Evolutionary conservation across 2,113 vertebrate genomes (phyloP), one percentile per base, ranked within the genome.

Genomic region (Edolisoma coerulescens): DNA sequence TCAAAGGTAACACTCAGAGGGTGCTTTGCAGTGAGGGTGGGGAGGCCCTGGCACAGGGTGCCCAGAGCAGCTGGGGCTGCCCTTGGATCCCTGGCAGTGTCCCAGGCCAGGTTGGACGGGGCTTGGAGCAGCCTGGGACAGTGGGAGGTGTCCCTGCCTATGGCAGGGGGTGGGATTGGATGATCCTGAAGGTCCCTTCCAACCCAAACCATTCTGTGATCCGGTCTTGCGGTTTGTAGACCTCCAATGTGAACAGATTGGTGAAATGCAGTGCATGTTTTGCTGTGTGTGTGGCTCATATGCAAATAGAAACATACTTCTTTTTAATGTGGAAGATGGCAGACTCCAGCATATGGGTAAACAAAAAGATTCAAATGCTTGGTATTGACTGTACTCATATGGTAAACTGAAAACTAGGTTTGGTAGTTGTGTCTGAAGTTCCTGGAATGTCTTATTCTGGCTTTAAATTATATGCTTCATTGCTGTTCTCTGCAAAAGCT

Each of bases 101-200:
- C 13, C 41, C 1, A 22, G 41, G 49, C 26, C 49, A 49, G 30
- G 49, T 0, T 71, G 74, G 41, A 47, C 0, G 2, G 1, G 23
- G 19, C n/a, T 63, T 18, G 76, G 42, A 80, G 50, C 42, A 49
- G 0, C 21, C 35, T 65, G 50, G 32, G 7, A 3, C 1, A 15
- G 14, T 7, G 22, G 8, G 1, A 44, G 5, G 12, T 39, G 50
- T 88, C 35, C 14, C 41, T 71, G n/a, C 35, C 49, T 16, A 0
- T 49, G 75, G 35, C 24, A 49, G 11, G 3, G 7, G 7, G 3
- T 44, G 67, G 26, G 13, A 23, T 4, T 1, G 44, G 33, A 20
- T 65, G 52, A 13, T 19, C 18, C 28, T 28, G 12, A 37, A 33
- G 27, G 44, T 65, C 50, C 22, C 4, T 81, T 50, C 22, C 22